Evolutionary conservation across 92 coral and sea anemone species (phyloP).

Genomic region (Zoanthus gigantus): DNA sequence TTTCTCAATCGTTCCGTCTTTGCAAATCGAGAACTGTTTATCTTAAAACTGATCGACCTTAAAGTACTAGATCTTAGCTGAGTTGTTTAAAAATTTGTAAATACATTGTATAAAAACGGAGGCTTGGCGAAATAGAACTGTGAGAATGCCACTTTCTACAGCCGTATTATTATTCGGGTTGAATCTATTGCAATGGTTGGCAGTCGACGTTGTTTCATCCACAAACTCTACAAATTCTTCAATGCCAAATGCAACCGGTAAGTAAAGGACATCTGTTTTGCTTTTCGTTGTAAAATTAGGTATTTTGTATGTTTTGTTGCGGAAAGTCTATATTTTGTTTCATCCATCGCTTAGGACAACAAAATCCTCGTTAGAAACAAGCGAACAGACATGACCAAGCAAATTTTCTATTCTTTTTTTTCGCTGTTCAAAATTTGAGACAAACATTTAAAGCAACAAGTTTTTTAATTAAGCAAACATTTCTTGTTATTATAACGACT

Average conservation of each 20-base stretch:
- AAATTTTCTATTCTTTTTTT: too few relatives aligned
- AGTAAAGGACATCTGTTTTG: background rate
- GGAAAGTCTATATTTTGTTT: background rate
- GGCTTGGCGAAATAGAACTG: background rate
- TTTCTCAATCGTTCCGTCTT: conserved; percentile 39
- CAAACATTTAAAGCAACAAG: too few relatives aligned
- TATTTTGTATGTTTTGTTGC: too few relatives aligned
- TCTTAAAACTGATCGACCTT: conserved; percentile 7
- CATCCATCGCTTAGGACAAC: too few relatives aligned
- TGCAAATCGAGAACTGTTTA: conserved; percentile 1
- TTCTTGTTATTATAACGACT: too few relatives aligned
- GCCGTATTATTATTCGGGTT: background rate
- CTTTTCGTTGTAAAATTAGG: too few relatives aligned
- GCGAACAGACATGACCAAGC: too few relatives aligned
- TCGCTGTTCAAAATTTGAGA: too few relatives aligned
- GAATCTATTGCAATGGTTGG: conserved; percentile 7
- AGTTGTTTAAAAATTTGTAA: background rate
- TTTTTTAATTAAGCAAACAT: too few relatives aligned
- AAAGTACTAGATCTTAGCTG: background rate
- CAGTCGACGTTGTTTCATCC: background rate
- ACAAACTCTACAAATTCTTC: background rate
- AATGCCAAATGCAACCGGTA: conserved; percentile 6
- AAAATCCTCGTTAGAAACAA: too few relatives aligned
- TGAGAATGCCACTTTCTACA: conserved; percentile 1
- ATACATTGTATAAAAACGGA: background rate